Evolutionary conservation across 2,113 vertebrate genomes (phyloP).

Genomic region (Ceyx cyanopectus): DNA sequence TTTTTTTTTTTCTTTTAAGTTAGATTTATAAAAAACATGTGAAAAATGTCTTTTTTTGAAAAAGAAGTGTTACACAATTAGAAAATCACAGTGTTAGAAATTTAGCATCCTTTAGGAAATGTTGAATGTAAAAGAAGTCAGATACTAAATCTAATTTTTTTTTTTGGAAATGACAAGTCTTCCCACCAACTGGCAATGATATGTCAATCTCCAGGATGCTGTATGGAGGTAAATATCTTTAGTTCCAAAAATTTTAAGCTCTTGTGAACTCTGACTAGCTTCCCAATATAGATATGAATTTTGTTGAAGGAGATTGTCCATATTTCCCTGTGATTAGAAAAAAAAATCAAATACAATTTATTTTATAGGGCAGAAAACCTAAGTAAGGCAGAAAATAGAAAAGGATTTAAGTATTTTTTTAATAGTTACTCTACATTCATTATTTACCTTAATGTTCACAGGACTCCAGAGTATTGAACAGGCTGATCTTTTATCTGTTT

Average conservation of each 20-base stretch:
- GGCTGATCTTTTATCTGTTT: not conserved
- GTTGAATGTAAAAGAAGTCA: constrained; percentile 24
- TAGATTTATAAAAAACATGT: constrained; percentile 69
- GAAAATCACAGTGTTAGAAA: constrained; percentile 54
- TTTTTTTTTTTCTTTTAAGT: constrained; percentile 45
- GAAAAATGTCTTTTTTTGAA: constrained; percentile 57
- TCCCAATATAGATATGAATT: constrained; percentile 32
- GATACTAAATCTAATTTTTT: constrained; percentile 18
- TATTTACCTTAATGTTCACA: not conserved
- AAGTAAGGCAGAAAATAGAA: not conserved
- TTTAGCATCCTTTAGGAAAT: constrained; percentile 55
- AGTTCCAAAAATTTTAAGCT: constrained; percentile 33
- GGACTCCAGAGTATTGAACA: not conserved
- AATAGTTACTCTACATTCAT: not conserved
- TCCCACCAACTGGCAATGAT: constrained; percentile 15
- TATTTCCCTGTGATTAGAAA: constrained; percentile 44
- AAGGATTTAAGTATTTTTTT: not conserved
- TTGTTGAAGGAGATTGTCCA: constrained; percentile 3
- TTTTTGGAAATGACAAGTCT: not conserved
- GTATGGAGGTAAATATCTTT: not conserved
- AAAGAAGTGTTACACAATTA: constrained; percentile 60
- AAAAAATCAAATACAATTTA: not conserved
- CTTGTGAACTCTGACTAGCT: constrained; percentile 22
- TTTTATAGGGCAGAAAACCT: not conserved
- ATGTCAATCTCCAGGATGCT: constrained; percentile 21